Base-by-base conservation (phyloP, 2,888 invertebrate species). In the Campoplex nolae region DNA sequence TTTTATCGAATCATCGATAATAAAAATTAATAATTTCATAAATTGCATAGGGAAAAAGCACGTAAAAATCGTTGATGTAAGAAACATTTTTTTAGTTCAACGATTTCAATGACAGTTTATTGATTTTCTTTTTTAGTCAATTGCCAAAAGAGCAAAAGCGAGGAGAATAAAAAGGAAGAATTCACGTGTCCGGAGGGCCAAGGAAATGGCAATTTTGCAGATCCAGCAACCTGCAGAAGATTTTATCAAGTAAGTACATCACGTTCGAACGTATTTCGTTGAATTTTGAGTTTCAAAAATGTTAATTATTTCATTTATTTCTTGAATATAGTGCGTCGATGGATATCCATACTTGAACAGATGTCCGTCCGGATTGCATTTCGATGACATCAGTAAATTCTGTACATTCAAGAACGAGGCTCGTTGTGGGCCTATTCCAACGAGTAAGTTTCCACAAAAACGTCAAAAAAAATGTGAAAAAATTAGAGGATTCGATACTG, bases 371-470 rank as follows among this genome's bases (percentile, higher is more conserved):
- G 98, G 98, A 83, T 95, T 98, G 75, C 97, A 97, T 94, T 98
- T 98, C 93, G 98, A 98, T 94, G 98, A 98, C 93, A 96, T 98
- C 92, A 97, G 96, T 95, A 98, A 98, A 95, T 97, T 96, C 93
- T 98, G 98, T 94, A 98, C 98, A 3, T 98, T 98, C 94, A 97
- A 98, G 95, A 96, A 96, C 84, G 98, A 98, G 95, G 98, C 98
- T 45, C 96, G 97, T 93, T 98, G 98, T 94, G 98, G 98, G 74
- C 98, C 98, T 35, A 96, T 98, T 89, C 95, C 97, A 88, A 96
- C 97, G 92, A 98, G 98, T 98, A 96, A 97, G 97, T 96, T 54
- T 70, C 28, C 83, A 45, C 16, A 3, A 0, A 65, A 56, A 48
- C 65, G 75, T 32, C 51, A 18, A 23, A 32, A 18, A 32, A 32